A percentile compares a stretch with the other conserved stretches of the same genome.
These are phyloP conservation scores for Spondyliosoma cantharus DNA, from an alignment of 2,797 vertebrate species.

Conservation along the genomic window DNA sequence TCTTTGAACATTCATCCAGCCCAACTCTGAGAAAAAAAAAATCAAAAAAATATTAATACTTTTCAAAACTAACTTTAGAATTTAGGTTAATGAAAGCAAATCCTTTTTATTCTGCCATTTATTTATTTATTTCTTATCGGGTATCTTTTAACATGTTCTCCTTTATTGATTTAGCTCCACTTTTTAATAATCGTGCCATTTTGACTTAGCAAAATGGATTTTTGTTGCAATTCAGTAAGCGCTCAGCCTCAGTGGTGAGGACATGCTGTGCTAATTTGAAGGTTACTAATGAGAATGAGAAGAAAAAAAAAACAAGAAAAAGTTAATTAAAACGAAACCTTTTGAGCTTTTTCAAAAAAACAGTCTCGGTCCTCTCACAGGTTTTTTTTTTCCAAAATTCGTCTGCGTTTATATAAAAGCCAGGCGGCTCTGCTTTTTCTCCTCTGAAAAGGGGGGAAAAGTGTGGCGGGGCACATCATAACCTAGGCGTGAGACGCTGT, in stretches of 20 bases:
- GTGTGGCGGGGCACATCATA: slow-evolving; percentile 32
- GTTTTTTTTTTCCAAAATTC: slow-evolving; percentile 11
- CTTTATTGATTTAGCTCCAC: slow-evolving; percentile 19
- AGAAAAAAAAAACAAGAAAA: neutral
- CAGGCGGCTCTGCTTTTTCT: slow-evolving; percentile 5
- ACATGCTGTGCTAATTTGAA: slow-evolving; percentile 6
- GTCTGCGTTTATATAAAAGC: slow-evolving; percentile 26
- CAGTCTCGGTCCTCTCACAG: neutral
- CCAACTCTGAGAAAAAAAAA: slow-evolving; percentile 17
- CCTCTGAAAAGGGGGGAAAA: slow-evolving; percentile 26
- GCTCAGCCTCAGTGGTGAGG: slow-evolving; percentile 21
- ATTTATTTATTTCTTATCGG: neutral
- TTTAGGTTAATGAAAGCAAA: slow-evolving; percentile 59
- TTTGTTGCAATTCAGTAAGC: slow-evolving; percentile 6
- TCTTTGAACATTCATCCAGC: slow-evolving; percentile 59
- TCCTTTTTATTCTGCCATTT: slow-evolving; percentile 13
- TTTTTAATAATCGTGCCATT: slow-evolving; percentile 25
- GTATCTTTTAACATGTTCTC: slow-evolving; percentile 6
- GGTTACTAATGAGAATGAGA: neutral
- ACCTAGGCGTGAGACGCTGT: slow-evolving; percentile 44
- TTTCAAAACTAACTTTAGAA: slow-evolving; percentile 51
- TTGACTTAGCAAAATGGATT: neutral
- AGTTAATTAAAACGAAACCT: slow-evolving; percentile 1
- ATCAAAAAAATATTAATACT: slow-evolving; percentile 31
- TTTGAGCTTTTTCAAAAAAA: slow-evolving; percentile 26